These are phyloP conservation scores for Bombus pascuorum DNA, from an alignment of 1,140 invertebrate species.

Conservation along the genomic window DNA sequence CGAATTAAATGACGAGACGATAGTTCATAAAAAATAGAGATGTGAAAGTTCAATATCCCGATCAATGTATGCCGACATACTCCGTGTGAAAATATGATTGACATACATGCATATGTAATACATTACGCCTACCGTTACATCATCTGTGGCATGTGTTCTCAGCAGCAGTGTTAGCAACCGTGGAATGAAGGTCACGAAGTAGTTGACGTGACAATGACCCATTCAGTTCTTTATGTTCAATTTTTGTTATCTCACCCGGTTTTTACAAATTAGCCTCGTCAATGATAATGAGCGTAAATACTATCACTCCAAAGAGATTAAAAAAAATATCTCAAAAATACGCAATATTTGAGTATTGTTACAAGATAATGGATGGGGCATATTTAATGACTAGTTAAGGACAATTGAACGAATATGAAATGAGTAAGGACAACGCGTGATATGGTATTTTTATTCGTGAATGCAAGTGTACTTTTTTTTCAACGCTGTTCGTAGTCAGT, in stretches of 20 bases:
- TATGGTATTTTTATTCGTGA: neutral
- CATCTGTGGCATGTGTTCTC: conserved; percentile 39
- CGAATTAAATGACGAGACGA: neutral
- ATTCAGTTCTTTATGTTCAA: conserved; percentile 12
- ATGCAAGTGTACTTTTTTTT: neutral
- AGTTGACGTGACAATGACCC: conserved; percentile 62
- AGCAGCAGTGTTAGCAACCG: conserved; percentile 33
- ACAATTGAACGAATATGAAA: neutral
- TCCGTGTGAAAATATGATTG: conserved; percentile 24
- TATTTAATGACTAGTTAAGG: neutral
- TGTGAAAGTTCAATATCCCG: conserved; percentile 3
- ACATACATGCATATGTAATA: conserved; percentile 39
- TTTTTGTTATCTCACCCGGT: neutral
- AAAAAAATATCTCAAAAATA: neutral
- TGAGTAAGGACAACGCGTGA: too few relatives aligned
- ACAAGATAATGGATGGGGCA: too few relatives aligned
- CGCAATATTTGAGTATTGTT: too few relatives aligned
- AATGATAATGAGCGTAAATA: neutral
- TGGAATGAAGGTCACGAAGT: conserved; percentile 47
- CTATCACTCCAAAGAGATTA: too few relatives aligned
- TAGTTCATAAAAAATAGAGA: neutral
- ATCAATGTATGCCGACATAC: conserved; percentile 5
- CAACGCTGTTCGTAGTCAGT: neutral
- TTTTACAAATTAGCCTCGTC: neutral
- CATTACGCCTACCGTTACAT: conserved; percentile 37